Evolutionary conservation across 2,888 invertebrate species (phyloP).

Genomic region (Ptilodon capucinus): DNA sequence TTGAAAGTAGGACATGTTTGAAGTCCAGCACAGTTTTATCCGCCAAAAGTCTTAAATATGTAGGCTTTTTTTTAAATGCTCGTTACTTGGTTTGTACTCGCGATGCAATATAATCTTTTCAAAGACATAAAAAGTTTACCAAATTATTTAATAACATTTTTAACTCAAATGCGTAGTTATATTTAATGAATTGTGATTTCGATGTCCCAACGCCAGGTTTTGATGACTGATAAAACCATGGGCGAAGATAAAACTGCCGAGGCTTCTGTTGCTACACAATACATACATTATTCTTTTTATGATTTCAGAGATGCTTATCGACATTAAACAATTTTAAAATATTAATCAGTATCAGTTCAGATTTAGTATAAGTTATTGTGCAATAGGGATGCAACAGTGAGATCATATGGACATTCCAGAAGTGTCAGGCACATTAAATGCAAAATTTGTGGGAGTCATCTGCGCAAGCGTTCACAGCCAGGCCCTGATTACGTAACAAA

Average conservation of each 20-base stretch:
- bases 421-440: conserved; percentile 55
- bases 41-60: too few species aligned
- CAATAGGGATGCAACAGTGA: conserved; percentile 26
- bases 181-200: not conserved
- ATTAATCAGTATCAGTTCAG: conserved; percentile 15
- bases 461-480: conserved; percentile 43
- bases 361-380: conserved; percentile 20
- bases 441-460: conserved; percentile 54
- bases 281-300: not conserved
- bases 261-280: not conserved
- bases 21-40: not conserved
- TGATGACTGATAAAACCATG: not conserved
- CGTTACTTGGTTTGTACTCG: too few species aligned
- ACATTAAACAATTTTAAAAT: conserved; percentile 7
- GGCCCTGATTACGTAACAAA: conserved; percentile 58
- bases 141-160: not conserved
- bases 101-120: not conserved
- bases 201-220: not conserved
- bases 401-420: conserved; percentile 45
- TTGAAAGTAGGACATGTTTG: not conserved
- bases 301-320: not conserved
- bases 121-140: not conserved
- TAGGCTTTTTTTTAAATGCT: too few species aligned
- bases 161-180: not conserved
- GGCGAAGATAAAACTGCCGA: not conserved